Percentiles rank a stretch among this genome's conserved stretches.
Evolutionary conservation across 2,888 invertebrate genomes (phyloP).

Genomic region (Hylaea fasciaria): DNA sequence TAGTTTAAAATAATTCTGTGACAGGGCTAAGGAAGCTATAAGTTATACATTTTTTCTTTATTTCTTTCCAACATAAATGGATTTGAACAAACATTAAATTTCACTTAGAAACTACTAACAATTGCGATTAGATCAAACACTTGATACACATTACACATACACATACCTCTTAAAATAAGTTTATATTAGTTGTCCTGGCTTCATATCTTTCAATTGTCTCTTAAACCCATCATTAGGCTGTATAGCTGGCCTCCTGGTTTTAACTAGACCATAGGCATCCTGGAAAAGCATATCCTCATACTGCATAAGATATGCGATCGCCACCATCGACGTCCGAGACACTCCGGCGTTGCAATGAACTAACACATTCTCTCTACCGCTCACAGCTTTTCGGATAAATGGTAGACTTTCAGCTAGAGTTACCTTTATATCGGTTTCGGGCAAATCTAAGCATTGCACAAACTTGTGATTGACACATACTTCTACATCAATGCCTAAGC

Average conservation of each 20-base stretch:
- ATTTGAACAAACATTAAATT: too few species aligned
- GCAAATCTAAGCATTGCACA: conserved; percentile 90
- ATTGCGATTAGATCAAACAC: too few species aligned
- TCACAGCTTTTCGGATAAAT: conserved; percentile 86
- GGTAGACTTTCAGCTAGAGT: conserved; percentile 83
- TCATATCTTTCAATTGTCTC: conserved; percentile 84
- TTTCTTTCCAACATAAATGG: too few species aligned
- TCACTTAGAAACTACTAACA: too few species aligned
- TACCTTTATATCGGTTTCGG: conserved; percentile 86
- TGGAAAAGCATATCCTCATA: conserved; percentile 83
- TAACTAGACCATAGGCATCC: conserved; percentile 88
- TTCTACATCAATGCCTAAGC: conserved; percentile 88
- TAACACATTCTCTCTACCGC: conserved; percentile 85
- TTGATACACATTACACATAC: too few species aligned
- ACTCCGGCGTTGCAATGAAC: conserved; percentile 98
- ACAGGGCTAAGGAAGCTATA: too few species aligned
- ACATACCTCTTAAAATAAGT: not conserved
- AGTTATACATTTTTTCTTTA: too few species aligned
- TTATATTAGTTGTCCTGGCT: conserved; percentile 50
- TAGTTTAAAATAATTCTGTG: too few species aligned
- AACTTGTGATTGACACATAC: conserved; percentile 72
- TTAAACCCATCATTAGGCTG: conserved; percentile 93
- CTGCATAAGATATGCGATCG: conserved; percentile 92
- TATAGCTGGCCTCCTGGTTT: conserved; percentile 87
- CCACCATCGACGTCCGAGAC: conserved; percentile 92